Conservation (phyloP, 2,888 invertebrate species). For the Junonia oenone region DNA sequence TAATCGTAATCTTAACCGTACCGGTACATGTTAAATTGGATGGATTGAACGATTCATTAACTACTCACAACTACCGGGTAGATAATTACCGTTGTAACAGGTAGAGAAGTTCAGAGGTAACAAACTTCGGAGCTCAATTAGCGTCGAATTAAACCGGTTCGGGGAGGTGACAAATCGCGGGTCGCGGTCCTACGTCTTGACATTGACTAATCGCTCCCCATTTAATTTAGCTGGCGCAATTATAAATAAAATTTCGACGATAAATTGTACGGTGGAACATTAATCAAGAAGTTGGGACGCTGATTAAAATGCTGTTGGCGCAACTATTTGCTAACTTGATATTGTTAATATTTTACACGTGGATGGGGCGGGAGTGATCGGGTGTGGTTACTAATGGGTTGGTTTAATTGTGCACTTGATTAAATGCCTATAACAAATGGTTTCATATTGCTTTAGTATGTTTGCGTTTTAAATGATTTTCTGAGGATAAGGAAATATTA, state of each 20-base stretch:
- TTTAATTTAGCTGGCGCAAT: constrained; percentile 76
- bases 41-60: constrained; percentile 18
- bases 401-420: constrained; percentile 12
- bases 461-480: background rate
- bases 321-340: constrained; percentile 76
- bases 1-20: background rate
- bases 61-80: constrained; percentile 28
- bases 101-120: constrained; percentile 48
- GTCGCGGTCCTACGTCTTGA: constrained; percentile 63
- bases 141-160: constrained; percentile 69
- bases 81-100: constrained; percentile 60
- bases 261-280: constrained; percentile 74
- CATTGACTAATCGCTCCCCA: constrained; percentile 72
- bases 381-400: constrained; percentile 46
- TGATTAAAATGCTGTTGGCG: constrained; percentile 79
- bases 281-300: constrained; percentile 81
- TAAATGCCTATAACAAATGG: background rate
- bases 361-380: constrained; percentile 55
- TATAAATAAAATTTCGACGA: constrained; percentile 79
- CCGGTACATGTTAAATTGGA: background rate
- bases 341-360: constrained; percentile 76
- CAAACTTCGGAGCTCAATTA: constrained; percentile 72
- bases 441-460: background rate
- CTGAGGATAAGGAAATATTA: no score
- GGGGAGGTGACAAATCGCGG: constrained; percentile 76